Evolutionary conservation across 2,113 vertebrate genomes (phyloP), one percentile per base, ranked within the genome.

Genomic region (Acanthochromis polyacanthus): DNA sequence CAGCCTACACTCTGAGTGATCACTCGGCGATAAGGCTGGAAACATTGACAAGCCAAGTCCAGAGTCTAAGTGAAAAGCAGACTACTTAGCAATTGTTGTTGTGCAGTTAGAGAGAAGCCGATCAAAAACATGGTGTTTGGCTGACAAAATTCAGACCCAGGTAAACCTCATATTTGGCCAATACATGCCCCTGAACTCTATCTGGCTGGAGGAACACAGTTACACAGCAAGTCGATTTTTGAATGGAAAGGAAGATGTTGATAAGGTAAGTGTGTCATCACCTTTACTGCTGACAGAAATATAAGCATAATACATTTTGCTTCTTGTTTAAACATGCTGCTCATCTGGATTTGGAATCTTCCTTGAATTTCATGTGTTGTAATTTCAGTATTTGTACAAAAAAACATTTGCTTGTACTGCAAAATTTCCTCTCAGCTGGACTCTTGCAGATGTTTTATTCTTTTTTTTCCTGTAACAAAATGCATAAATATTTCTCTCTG

Each of bases 41-140:
- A 55, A 76, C 70, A 51, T 10, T 74, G 61, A 69, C 81, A 70
- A 75, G 48, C 11, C n/a, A 46, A 66, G 63, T 69, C 69, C 66
- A 61, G 53, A 56, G 59, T 50, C 43, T 36, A 53, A 71, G 55
- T 70, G 43, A 56, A 62, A 62, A 74, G 48, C 19, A 67, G 52
- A 64, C 28, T 28, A 17, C 15, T 17, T 43, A 2, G 20, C 6
- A 20, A 11, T 22, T 70, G 43, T 80, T 74, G 46, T 30, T 75
- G n/a, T 56, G 66, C 38, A 78, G 15, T 25, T 53, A 70, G 19
- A 66, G 48, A 71, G 67, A 81, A 61, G 10, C 23, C 10, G 36
- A 40, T 60, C 32, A 55, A 53, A 61, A 56, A 32, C 17, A 40
- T n/a, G 14, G 11, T n/a, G 15, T 55, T 4, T 38, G 17, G 5